Evolutionary conservation across 2,797 vertebrate species (phyloP), one percentile per base, ranked within the genome.

Genomic region (Ctenopoma multispine): DNA sequence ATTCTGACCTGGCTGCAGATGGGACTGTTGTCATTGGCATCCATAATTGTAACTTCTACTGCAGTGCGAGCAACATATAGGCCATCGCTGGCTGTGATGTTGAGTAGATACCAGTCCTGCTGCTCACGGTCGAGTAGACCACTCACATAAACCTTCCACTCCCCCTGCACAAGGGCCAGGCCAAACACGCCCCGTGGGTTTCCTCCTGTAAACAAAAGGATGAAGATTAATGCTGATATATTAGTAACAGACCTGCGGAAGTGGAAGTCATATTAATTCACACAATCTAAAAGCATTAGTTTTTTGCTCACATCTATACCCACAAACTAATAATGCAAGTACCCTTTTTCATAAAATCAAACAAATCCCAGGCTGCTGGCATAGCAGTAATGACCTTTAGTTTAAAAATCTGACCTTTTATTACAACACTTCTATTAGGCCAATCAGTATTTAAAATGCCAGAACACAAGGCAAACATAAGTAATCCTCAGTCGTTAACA

Each of bases 11-110:
- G 97, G 89, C 96, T 96, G 77, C 98, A 99, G 75, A 98, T 90
- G 59, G 98, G 98, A 57, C 91, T 96, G 84, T 99, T 99, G 92
- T 99, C 98, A 27, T 99, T 99, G 83, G 96, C 96, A 85, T 99
- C 98, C 72, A 97, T 97, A 62, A 99, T 93, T 61, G 96, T 97
- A 58, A 99, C 97, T 78, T 98, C 97, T 61, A 99, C 96, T 10
- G 95, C 88, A 2, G 96, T 95, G 81, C 94, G 95, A 18, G 96
- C 92, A 1, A 96, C 93, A 80, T 96, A 97, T 1, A 96, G 94
- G 13, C 98, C 97, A 62, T 99, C 98, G 14, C 94, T 97, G 61
- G 97, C 97, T 10, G 96, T 98, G 90, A 98, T 95, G 80, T 97
- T 99, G 68, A 99, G 95, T 84, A 97, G 93, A 69, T 99, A 99